A percentile compares a stretch with the other conserved stretches of the same genome.
phyloP scores from a whole-genome alignment of 1,140 invertebrate species.

The Fopius arisanus region DNA sequence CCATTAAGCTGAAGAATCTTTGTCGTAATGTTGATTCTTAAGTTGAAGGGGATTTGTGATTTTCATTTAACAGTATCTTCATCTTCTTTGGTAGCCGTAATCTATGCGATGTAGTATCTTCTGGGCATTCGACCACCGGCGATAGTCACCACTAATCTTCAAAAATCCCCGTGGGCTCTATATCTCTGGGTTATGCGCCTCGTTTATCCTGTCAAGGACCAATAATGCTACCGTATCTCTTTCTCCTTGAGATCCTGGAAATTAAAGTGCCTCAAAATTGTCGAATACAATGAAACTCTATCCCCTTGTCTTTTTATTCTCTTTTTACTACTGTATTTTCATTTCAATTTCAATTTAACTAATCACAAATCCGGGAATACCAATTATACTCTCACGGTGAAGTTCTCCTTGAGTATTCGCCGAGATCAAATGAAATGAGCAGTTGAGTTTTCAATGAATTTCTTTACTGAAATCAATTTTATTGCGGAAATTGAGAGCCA shows the following conservation, averaged over 20 bases:
- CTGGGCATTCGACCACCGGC: not conserved
- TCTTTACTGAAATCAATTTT: not conserved
- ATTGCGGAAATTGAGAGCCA: not conserved
- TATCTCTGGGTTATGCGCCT: conserved; percentile 10
- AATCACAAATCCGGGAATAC: not conserved
- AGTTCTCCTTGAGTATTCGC: not conserved
- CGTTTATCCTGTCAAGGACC: conserved; percentile 10
- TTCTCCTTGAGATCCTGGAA: not conserved
- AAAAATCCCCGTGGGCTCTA: conserved; percentile 27
- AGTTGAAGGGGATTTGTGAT: too few relatives aligned
- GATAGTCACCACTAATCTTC: conserved; percentile 30
- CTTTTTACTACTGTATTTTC: not conserved
- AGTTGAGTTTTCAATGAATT: not conserved
- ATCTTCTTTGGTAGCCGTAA: conserved; percentile 7
- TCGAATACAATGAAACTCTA: not conserved
- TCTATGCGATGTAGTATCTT: not conserved
- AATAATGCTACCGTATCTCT: not conserved
- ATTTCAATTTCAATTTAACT: conserved; percentile 10
- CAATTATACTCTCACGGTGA: not conserved
- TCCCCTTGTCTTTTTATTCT: not conserved
- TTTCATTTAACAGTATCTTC: not conserved
- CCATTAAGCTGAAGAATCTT: too few relatives aligned
- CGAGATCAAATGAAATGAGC: not conserved
- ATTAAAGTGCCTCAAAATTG: not conserved
- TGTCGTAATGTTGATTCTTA: too few relatives aligned